phyloP scores from a whole-genome alignment of 2,888 invertebrate species.

The Romanomermis culicivorax region DNA sequence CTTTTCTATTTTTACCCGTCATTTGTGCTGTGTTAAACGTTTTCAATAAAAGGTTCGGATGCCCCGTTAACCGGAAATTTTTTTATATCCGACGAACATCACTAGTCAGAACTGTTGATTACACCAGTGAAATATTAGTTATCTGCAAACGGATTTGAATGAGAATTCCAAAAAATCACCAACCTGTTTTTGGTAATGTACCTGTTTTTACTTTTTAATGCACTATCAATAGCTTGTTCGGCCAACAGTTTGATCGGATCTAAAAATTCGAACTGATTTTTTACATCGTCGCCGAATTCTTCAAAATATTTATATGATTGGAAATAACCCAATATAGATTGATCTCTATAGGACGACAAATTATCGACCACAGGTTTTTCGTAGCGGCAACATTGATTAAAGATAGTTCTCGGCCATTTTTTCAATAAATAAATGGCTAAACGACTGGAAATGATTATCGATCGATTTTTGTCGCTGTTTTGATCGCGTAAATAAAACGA shows the following conservation, averaged over 20 bases:
- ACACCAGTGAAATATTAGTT: too few relatives aligned
- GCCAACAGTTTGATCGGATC: constrained; percentile 1
- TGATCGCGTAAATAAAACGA: neutral
- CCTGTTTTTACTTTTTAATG: neutral
- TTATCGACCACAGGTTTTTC: constrained; percentile 8
- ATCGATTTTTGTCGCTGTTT: neutral
- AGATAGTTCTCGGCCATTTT: neutral
- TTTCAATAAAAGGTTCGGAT: too few relatives aligned
- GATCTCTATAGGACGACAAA: neutral
- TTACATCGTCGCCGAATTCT: neutral
- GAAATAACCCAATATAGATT: constrained; percentile 18
- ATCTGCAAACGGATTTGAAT: too few relatives aligned
- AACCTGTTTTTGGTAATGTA: too few relatives aligned
- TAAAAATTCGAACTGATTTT: neutral
- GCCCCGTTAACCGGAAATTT: too few relatives aligned
- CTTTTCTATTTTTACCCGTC: too few relatives aligned
- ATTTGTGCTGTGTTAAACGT: too few relatives aligned
- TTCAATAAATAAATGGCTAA: neutral
- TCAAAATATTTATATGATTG: constrained; percentile 18
- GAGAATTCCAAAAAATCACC: too few relatives aligned
- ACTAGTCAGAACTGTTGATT: too few relatives aligned
- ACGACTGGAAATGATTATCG: neutral
- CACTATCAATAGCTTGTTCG: neutral
- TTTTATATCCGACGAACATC: too few relatives aligned
- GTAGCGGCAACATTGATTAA: constrained; percentile 17